These are phyloP conservation scores for Drosophila kikkawai DNA, from an alignment of 1,140 invertebrate genomes.

Conservation along the genomic window DNA sequence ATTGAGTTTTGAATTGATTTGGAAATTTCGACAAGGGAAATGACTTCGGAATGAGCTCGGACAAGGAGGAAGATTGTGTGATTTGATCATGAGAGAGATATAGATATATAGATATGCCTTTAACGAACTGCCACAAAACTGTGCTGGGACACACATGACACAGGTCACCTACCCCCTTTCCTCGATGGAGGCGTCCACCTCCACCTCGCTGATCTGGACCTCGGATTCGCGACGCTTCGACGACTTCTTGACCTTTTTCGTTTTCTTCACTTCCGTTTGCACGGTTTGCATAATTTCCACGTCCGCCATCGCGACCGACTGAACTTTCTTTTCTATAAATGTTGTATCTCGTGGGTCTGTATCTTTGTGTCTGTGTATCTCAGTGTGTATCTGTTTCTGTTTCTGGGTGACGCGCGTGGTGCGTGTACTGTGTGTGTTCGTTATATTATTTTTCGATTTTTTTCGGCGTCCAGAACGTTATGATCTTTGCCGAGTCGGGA, in stretches of 20 bases:
- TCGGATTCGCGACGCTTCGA: conserved; percentile 92
- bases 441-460: conserved; percentile 28
- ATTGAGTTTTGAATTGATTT: conserved; percentile 10
- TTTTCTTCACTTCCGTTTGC: conserved; percentile 91
- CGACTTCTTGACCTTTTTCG: conserved; percentile 95
- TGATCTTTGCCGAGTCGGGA: conserved; percentile 80
- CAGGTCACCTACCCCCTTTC: conserved; percentile 92
- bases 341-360: conserved; percentile 38
- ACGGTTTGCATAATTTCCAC: conserved; percentile 94
- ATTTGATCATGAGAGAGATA: conserved; percentile 23
- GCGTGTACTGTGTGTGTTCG: conserved; percentile 15
- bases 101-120: conserved; percentile 4
- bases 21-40: conserved; percentile 32
- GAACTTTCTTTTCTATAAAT: conserved; percentile 80
- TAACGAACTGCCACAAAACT: conserved; percentile 76
- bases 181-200: conserved; percentile 89
- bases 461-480: conserved; percentile 52
- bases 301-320: conserved; percentile 90
- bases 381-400: conserved; percentile 9
- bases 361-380: background rate
- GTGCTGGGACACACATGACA: conserved; percentile 59
- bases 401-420: conserved; percentile 6
- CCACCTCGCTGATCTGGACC: conserved; percentile 92
- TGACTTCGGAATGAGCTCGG: conserved; percentile 29
- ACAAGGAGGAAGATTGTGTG: conserved; percentile 22